These are phyloP conservation scores for Cynoglossus semilaevis DNA, from an alignment of 2,113 vertebrate species.

Conservation along the genomic window DNA sequence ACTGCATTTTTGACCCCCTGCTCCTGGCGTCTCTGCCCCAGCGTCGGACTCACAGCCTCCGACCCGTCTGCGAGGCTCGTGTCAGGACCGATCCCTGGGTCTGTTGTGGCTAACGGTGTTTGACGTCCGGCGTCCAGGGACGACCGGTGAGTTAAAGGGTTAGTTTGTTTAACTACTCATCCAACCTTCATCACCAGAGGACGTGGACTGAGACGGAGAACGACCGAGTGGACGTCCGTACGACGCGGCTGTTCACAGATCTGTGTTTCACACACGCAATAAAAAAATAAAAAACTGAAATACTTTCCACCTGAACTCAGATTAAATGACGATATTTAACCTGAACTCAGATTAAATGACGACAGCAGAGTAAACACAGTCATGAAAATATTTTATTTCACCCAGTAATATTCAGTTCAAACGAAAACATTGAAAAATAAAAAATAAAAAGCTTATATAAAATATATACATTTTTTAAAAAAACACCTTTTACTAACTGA, in stretches of 20 bases:
- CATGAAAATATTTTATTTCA: too few species aligned
- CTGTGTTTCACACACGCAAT: too few species aligned
- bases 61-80: constrained; percentile 64
- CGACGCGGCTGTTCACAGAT: too few species aligned
- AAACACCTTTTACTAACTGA: too few species aligned
- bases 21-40: constrained; percentile 60
- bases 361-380: too few species aligned
- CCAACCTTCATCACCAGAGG: constrained; percentile 69
- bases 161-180: constrained; percentile 70
- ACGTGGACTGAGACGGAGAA: constrained; percentile 78
- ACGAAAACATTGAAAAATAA: too few species aligned
- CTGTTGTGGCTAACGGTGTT: constrained; percentile 73
- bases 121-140: constrained; percentile 59
- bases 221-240: constrained; percentile 69
- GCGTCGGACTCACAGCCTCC: constrained; percentile 69
- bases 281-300: constrained; percentile 8
- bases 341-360: too few species aligned
- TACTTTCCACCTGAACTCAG: neutral
- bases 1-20: constrained; percentile 72
- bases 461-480: too few species aligned
- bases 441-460: too few species aligned
- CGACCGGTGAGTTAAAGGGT: constrained; percentile 74
- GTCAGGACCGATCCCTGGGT: constrained; percentile 79
- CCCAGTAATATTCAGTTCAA: too few species aligned
- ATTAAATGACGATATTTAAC: neutral